Evolutionary conservation across 1,140 invertebrate genomes (phyloP).

Genomic region (Paraescarpia echinospica): DNA sequence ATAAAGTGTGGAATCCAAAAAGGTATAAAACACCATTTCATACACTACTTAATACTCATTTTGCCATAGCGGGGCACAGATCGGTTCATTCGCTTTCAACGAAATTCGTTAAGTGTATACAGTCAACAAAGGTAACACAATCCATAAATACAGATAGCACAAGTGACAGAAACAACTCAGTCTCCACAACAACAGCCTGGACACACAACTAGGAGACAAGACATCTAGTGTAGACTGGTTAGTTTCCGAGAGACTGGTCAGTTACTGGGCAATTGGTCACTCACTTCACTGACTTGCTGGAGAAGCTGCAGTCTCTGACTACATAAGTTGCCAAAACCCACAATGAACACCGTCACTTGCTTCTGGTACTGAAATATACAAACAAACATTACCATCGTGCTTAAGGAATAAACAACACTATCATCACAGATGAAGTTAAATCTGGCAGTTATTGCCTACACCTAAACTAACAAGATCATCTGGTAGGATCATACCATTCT

Average conservation of each 20-base stretch:
- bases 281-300: conserved; percentile 51
- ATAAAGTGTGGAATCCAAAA: too few relatives aligned
- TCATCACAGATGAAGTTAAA: neutral
- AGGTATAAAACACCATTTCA: too few relatives aligned
- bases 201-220: too few relatives aligned
- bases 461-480: too few relatives aligned
- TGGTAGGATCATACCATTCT: too few relatives aligned
- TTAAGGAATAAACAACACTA: conserved; percentile 15
- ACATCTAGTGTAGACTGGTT: too few relatives aligned
- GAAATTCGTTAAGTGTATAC: neutral
- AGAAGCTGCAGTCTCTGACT: conserved; percentile 44
- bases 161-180: neutral
- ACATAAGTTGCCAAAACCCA: conserved; percentile 47
- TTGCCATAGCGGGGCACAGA: too few relatives aligned
- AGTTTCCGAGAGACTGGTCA: neutral
- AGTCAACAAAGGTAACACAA: neutral
- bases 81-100: too few relatives aligned
- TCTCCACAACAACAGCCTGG: too few relatives aligned
- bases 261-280: neutral
- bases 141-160: neutral
- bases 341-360: conserved; percentile 50
- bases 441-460: neutral
- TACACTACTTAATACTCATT: too few relatives aligned
- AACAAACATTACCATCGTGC: too few relatives aligned
- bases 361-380: conserved; percentile 46